These are phyloP conservation scores for Gorsachius goisagi DNA, from an alignment of 2,113 vertebrate species.

Conservation along the genomic window DNA sequence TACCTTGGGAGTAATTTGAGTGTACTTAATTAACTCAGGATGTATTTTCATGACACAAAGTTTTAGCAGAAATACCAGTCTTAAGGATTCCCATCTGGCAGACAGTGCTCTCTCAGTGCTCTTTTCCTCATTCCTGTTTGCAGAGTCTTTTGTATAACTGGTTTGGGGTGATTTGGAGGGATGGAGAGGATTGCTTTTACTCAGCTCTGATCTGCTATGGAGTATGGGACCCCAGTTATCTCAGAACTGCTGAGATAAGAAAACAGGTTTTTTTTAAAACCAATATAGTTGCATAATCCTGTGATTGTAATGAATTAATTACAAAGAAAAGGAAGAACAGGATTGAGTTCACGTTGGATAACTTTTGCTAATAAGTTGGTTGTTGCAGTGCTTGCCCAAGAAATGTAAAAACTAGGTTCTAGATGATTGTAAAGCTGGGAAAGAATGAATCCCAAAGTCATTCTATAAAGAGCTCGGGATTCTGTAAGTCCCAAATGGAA, in stretches of 20 bases:
- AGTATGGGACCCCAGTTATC: background rate
- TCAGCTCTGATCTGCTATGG: background rate
- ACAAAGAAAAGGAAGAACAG: background rate
- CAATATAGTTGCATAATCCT: background rate
- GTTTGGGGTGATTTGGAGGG: background rate
- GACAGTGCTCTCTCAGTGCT: background rate
- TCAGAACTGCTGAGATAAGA: background rate
- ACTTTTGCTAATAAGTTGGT: background rate
- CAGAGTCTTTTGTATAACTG: background rate
- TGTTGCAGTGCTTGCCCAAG: background rate
- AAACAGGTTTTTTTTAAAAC: background rate
- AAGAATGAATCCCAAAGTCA: background rate
- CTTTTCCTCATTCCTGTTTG: background rate
- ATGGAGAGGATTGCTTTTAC: background rate
- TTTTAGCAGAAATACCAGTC: background rate
- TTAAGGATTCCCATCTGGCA: background rate
- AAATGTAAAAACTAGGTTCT: background rate
- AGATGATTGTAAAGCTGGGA: background rate
- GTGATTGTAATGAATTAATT: background rate
- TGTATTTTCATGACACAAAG: background rate
- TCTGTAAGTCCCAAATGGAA: background rate
- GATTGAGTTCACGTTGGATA: background rate
- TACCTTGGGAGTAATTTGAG: background rate
- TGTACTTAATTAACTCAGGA: background rate
- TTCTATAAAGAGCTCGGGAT: background rate